A percentile compares a stretch with the other conserved stretches of the same genome.
Evolutionary conservation across 1,140 invertebrate genomes (phyloP).

Genomic region (Drosophila pandora): DNA sequence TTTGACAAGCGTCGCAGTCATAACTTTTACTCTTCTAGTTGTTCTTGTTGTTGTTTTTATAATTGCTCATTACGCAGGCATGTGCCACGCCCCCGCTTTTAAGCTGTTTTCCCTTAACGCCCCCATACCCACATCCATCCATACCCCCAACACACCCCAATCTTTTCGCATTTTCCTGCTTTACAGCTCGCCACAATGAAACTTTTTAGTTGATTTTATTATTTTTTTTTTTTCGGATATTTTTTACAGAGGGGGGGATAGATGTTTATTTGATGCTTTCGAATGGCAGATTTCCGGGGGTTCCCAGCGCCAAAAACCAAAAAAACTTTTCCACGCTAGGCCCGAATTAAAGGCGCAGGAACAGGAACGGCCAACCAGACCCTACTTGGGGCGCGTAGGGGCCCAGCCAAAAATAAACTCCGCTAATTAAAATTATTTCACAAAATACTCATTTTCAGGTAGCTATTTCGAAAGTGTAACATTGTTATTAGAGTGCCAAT

Average conservation of each 20-base stretch:
- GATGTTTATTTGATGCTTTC: slow-evolving; percentile 67
- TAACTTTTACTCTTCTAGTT: slow-evolving; percentile 66
- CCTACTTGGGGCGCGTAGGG: too few relatives aligned
- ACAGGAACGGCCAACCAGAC: slow-evolving; percentile 51
- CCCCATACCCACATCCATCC: background rate
- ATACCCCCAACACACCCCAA: background rate
- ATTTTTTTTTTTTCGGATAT: slow-evolving; percentile 30
- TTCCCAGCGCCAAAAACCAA: slow-evolving; percentile 27
- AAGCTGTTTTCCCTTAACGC: slow-evolving; percentile 1
- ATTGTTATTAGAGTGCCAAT: too few relatives aligned
- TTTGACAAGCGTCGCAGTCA: slow-evolving; percentile 77
- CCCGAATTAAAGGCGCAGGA: slow-evolving; percentile 54
- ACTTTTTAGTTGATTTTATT: slow-evolving; percentile 61
- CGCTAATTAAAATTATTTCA: slow-evolving; percentile 80
- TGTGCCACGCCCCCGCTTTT: slow-evolving; percentile 39
- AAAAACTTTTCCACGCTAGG: slow-evolving; percentile 47
- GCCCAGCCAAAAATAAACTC: slow-evolving; percentile 1
- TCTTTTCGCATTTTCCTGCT: slow-evolving; percentile 51
- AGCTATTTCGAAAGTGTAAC: background rate
- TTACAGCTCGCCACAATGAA: slow-evolving; percentile 78
- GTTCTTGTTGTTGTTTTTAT: slow-evolving; percentile 29
- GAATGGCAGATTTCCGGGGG: slow-evolving; percentile 69
- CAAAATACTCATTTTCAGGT: slow-evolving; percentile 33
- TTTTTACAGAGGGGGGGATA: slow-evolving; percentile 26
- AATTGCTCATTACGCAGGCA: slow-evolving; percentile 60